A percentile compares a stretch with the other conserved stretches of the same genome.
These are phyloP conservation scores for Samia ricini DNA, from an alignment of 1,140 invertebrate species.

Conservation along the genomic window DNA sequence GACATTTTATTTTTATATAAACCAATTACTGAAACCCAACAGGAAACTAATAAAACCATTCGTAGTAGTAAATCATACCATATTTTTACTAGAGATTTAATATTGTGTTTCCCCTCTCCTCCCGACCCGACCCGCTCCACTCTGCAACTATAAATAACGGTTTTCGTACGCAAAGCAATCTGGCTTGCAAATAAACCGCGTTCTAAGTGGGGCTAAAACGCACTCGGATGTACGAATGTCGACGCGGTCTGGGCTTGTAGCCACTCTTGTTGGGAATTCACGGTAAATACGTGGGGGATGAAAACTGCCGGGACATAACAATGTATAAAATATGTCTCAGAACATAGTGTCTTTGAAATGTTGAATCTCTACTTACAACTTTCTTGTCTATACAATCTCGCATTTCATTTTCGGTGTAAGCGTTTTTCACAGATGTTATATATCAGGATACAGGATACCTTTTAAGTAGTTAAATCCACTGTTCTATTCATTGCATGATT, in stretches of 20 bases:
- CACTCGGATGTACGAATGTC: slow-evolving; percentile 32
- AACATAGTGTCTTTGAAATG: neutral
- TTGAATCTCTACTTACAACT: neutral
- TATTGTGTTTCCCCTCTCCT: slow-evolving; percentile 28
- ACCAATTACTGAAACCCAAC: too few relatives aligned
- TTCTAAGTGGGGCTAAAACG: slow-evolving; percentile 39
- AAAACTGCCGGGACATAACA: neutral
- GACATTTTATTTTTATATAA: too few relatives aligned
- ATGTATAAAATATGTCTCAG: neutral
- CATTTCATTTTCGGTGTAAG: too few relatives aligned
- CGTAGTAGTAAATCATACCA: slow-evolving; percentile 30
- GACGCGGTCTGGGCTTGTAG: slow-evolving; percentile 31
- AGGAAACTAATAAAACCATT: neutral
- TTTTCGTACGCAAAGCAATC: slow-evolving; percentile 30
- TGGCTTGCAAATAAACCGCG: slow-evolving; percentile 40
- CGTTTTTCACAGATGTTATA: too few relatives aligned
- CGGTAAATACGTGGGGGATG: slow-evolving; percentile 14
- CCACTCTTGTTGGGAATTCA: slow-evolving; percentile 25
- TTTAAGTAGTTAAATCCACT: too few relatives aligned
- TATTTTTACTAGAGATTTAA: slow-evolving; percentile 30
- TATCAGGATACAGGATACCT: too few relatives aligned
- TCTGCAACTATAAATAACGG: slow-evolving; percentile 49
- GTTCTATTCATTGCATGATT: too few relatives aligned
- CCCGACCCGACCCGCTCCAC: too few relatives aligned
- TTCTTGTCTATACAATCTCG: too few relatives aligned